Percentiles rank a stretch among this genome's conserved stretches.
These are phyloP conservation scores for Chionoecetes opilio DNA, from an alignment of 1,140 invertebrate species.

Conservation along the genomic window DNA sequence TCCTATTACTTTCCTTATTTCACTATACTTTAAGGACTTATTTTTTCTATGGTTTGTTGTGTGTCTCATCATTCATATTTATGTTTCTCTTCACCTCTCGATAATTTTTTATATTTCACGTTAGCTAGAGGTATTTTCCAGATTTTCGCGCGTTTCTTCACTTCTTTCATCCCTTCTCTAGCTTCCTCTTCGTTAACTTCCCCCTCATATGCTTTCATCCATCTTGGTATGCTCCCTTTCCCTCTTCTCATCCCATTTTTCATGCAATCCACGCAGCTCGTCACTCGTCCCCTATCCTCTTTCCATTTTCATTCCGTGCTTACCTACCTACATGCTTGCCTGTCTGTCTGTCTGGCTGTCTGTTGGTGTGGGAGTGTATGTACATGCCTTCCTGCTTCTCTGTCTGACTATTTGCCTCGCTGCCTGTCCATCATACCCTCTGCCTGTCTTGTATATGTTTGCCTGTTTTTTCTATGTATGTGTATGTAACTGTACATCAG, in stretches of 20 bases:
- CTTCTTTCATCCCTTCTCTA: neutral
- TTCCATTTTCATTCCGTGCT: neutral
- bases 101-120: neutral
- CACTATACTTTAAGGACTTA: no score
- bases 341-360: neutral
- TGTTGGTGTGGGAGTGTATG: neutral
- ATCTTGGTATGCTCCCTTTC: neutral
- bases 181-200: neutral
- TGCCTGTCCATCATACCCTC: no score
- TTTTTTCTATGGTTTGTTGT: neutral
- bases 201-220: neutral
- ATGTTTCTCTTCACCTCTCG: neutral
- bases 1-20: neutral
- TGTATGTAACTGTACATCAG: no score
- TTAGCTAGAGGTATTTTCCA: neutral
- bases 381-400: neutral
- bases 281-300: neutral
- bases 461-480: no score
- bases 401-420: neutral
- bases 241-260: neutral
- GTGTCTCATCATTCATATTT: neutral
- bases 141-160: neutral
- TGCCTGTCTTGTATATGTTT: no score
- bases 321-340: neutral
- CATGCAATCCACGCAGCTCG: neutral